Conservation (phyloP, 2,797 vertebrate genomes). For the Spatula versicolor region DNA sequence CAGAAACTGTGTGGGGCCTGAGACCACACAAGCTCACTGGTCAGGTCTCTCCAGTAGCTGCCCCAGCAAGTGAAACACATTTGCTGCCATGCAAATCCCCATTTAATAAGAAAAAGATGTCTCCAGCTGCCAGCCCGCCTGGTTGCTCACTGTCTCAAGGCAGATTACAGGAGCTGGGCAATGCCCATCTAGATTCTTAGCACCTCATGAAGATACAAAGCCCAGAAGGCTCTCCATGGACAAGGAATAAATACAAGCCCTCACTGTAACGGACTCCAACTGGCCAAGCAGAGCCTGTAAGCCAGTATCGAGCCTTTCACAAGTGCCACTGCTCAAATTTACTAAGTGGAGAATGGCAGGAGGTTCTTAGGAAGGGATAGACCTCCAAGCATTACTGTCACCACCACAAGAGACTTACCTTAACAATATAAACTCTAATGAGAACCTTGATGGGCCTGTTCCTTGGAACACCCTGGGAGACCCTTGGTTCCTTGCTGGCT, state of each 20-base stretch:
- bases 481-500: slow-evolving; percentile 71
- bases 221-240: neutral
- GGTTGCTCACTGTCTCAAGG: neutral
- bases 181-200: neutral
- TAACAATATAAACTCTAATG: slow-evolving; percentile 88
- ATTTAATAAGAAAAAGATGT: neutral
- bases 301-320: neutral
- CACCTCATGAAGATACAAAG: neutral
- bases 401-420: slow-evolving; percentile 78
- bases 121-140: neutral
- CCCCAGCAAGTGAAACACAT: neutral
- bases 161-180: neutral
- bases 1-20: neutral
- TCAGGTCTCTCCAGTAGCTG: neutral
- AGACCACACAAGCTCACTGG: accelerated
- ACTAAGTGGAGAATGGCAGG: neutral
- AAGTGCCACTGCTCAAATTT: neutral
- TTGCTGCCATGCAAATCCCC: neutral
- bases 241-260: neutral
- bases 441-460: slow-evolving; percentile 91
- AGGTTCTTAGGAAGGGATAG: neutral
- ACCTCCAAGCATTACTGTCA: neutral
- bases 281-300: neutral
- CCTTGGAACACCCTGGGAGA: slow-evolving; percentile 87
- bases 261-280: neutral